Conservation (phyloP, 2,113 vertebrate species). For the Pterophyllum scalare region DNA sequence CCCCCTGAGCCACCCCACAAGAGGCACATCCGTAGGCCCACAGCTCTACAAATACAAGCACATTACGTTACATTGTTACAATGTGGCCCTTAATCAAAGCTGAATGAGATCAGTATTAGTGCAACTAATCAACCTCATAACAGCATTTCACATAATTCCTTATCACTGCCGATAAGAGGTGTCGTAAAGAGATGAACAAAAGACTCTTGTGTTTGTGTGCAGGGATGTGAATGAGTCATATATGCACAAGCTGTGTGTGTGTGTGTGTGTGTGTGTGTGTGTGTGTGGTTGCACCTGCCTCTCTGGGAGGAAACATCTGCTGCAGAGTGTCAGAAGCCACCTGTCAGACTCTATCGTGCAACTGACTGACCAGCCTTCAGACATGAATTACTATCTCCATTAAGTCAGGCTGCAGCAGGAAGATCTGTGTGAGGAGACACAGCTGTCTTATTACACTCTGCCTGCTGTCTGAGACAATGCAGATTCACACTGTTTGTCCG, state of each 20-base stretch:
- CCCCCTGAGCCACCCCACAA: no score
- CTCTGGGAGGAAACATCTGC: slow-evolving; percentile 72
- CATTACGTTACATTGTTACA: background rate
- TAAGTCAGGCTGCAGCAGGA: slow-evolving; percentile 4
- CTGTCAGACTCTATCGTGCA: slow-evolving; percentile 54
- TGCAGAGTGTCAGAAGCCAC: slow-evolving; percentile 67
- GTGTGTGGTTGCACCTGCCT: slow-evolving; percentile 63
- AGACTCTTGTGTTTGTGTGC: slow-evolving; percentile 17
- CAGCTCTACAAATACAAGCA: background rate
- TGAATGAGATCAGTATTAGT: background rate
- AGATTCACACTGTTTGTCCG: background rate
- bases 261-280: slow-evolving; percentile 7
- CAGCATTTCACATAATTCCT: slow-evolving; percentile 6
- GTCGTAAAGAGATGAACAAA: slow-evolving; percentile 43
- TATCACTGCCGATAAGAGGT: slow-evolving; percentile 50
- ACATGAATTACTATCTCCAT: background rate
- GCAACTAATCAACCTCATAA: background rate
- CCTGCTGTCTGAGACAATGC: slow-evolving; percentile 3
- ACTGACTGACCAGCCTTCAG: slow-evolving; percentile 5
- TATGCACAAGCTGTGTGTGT: slow-evolving; percentile 12
- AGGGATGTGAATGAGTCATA: slow-evolving; percentile 34
- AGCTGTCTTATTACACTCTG: slow-evolving; percentile 29
- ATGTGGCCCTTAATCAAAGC: background rate
- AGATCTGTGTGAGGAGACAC: slow-evolving; percentile 16
- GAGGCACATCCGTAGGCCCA: no score